These are phyloP conservation scores for Drosophila neonasuta DNA, from an alignment of 2,888 invertebrate genomes.

Conservation along the genomic window DNA sequence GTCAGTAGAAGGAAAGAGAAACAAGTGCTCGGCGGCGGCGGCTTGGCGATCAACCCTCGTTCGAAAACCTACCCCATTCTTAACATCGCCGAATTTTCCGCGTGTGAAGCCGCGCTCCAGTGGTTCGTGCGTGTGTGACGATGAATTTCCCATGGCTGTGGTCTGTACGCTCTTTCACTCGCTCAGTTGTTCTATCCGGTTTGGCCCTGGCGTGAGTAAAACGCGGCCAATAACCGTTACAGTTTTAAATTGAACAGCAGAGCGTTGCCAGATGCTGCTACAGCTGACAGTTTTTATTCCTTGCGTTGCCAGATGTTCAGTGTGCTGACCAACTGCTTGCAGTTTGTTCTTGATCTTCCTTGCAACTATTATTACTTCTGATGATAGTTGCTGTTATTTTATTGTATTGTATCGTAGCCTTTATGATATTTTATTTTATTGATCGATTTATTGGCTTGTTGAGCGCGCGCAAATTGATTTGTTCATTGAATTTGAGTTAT, in stretches of 20 bases:
- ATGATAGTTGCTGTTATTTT: conserved; percentile 24
- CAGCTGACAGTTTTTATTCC: conserved; percentile 9
- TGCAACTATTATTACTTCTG: conserved; percentile 10
- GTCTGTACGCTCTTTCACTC: conserved; percentile 24
- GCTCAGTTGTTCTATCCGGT: conserved; percentile 34
- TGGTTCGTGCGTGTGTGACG: conserved; percentile 91
- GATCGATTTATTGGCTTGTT: conserved; percentile 72
- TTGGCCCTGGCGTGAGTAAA: conserved; percentile 69
- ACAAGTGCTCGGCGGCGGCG: conserved; percentile 69
- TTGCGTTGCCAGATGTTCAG: conserved; percentile 61
- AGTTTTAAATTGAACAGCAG: conserved; percentile 34
- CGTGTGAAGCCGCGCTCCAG: conserved; percentile 86
- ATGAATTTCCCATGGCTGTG: conserved; percentile 89
- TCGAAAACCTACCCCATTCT: conserved; percentile 82
- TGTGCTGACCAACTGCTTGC: conserved; percentile 7
- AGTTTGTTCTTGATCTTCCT: conserved; percentile 3
- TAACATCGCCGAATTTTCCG: conserved; percentile 83
- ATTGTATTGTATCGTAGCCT: conserved; percentile 29
- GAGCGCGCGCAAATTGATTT: conserved; percentile 67
- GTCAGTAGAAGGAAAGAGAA: conserved; percentile 48
- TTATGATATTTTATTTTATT: conserved; percentile 50
- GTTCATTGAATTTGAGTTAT: conserved; percentile 77
- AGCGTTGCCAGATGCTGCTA: conserved; percentile 61
- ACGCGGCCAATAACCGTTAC: conserved; percentile 67
- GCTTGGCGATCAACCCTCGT: conserved; percentile 51